Evolutionary conservation across 1,140 invertebrate species (phyloP), one percentile per base, ranked within the genome.

Genomic region (Bombus consobrinus): DNA sequence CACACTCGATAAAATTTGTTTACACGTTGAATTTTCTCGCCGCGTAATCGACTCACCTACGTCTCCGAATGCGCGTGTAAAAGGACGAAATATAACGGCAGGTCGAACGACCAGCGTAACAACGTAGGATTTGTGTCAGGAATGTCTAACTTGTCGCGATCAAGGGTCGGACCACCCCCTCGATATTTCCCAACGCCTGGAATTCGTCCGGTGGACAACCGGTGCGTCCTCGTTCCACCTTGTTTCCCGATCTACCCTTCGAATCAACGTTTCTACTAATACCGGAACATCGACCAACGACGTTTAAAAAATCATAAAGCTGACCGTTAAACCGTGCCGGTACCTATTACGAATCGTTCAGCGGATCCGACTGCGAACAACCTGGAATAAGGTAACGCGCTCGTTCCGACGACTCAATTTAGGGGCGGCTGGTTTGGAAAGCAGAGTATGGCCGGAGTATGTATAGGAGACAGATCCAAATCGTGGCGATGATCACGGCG

Each of bases 401-500:
- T 81, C 80, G 39, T 73, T 15, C 13, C n/a, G 53, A 57, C 79
- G 34, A 37, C 66, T 80, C 43, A 57, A 53, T 57, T 74, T 68
- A 34, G 64, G 47, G 47, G 18, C 18, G 47, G 47, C 0, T 1
- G 64, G 64, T 32, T 66, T 32, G 2, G n/a, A 66, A 66, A 22
- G 9, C 18, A 18, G 9, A 18, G 32, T 8, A 8, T 53, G 47
- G 5, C 6, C 47, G 47, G 0, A 8, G 5, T 22, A 3, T 2
- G 47, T 53, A 53, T 22, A 53, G 47, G 18, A 53, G 47, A 53
- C 18, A 22, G 47, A 53, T 53, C 18, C 34, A 34, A 72, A 59
- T 43, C 28, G 28, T 2, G 85, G 79, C 73, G 64, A 85, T 76
- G 64, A 85, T 76, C 87, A 47, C 82, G 76, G 72, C 76, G 74